Conservation (phyloP, 2,113 vertebrate species). For the Bagarius yarrelli region DNA sequence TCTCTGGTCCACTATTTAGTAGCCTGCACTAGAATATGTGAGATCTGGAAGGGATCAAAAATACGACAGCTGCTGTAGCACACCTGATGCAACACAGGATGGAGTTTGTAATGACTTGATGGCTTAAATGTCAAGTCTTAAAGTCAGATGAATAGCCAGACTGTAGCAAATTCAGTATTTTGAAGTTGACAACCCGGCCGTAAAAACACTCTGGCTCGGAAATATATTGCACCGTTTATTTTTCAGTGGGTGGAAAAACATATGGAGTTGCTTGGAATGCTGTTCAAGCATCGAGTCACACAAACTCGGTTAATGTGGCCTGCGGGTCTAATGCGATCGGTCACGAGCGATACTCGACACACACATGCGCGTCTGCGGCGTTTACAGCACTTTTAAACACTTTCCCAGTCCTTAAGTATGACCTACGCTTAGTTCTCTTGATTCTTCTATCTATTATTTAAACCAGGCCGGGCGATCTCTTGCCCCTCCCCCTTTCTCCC, state of each 20-base stretch:
- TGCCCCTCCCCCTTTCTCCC: slow-evolving; percentile 54
- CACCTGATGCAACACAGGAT: background rate
- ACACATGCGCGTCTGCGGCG: slow-evolving; percentile 2
- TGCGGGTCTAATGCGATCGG: slow-evolving; percentile 4
- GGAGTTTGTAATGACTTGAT: background rate
- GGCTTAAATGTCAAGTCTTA: slow-evolving; percentile 1
- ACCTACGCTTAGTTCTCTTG: slow-evolving; percentile 52
- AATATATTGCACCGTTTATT: background rate
- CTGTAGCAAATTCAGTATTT: background rate
- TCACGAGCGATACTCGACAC: slow-evolving; percentile 1
- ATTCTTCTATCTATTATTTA: slow-evolving; percentile 76
- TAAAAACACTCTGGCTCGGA: background rate
- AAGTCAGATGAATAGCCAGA: background rate
- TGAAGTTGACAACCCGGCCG: background rate
- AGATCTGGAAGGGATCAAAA: slow-evolving; percentile 2
- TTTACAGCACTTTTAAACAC: slow-evolving; percentile 42
- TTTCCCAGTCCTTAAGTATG: slow-evolving; percentile 28
- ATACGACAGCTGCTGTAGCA: background rate
- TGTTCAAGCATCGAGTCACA: background rate
- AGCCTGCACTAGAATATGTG: background rate
- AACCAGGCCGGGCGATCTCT: slow-evolving; percentile 61
- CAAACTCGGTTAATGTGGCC: slow-evolving; percentile 17
- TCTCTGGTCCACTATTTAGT: background rate
- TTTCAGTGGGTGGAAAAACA: slow-evolving; percentile 33
- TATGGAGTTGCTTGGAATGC: slow-evolving; percentile 22